A percentile compares a stretch with the other conserved stretches of the same genome.
Conservation (phyloP, 2,888 invertebrate genomes). For the Abscondita cerata region DNA sequence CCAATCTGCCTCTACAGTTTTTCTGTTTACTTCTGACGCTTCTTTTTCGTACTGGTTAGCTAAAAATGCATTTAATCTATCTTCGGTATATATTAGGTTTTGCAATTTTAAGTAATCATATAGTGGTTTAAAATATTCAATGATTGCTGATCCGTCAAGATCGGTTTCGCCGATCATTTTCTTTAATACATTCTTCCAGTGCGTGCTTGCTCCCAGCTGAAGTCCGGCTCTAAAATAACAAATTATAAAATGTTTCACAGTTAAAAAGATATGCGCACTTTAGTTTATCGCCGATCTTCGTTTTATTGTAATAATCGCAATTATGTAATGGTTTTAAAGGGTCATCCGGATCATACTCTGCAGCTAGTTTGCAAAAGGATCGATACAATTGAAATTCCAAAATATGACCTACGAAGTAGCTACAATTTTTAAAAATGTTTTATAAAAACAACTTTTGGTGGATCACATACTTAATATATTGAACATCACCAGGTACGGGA, state of each 20-base stretch:
- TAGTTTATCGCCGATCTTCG: slow-evolving; percentile 57
- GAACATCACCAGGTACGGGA: slow-evolving; percentile 58
- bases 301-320: slow-evolving; percentile 47
- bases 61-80: slow-evolving; percentile 37
- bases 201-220: slow-evolving; percentile 59
- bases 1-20: slow-evolving; percentile 52
- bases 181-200: slow-evolving; percentile 66
- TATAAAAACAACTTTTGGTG: no score
- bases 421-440: no score
- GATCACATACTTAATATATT: slow-evolving; percentile 54
- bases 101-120: slow-evolving; percentile 61
- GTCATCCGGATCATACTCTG: slow-evolving; percentile 65
- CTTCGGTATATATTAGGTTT: slow-evolving; percentile 48
- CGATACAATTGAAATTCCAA: slow-evolving; percentile 75
- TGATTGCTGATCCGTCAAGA: slow-evolving; percentile 62
- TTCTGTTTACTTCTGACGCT: slow-evolving; percentile 47
- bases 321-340: slow-evolving; percentile 44
- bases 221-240: slow-evolving; percentile 60
- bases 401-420: slow-evolving; percentile 70
- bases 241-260: no score
- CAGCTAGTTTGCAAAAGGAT: slow-evolving; percentile 71
- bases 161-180: slow-evolving; percentile 63
- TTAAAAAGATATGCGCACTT: slow-evolving; percentile 59
- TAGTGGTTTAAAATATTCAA: slow-evolving; percentile 66
- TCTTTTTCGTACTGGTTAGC: slow-evolving; percentile 38